phyloP scores from a whole-genome alignment of 2,113 vertebrate genomes.

The Gymnocephalus cernua region DNA sequence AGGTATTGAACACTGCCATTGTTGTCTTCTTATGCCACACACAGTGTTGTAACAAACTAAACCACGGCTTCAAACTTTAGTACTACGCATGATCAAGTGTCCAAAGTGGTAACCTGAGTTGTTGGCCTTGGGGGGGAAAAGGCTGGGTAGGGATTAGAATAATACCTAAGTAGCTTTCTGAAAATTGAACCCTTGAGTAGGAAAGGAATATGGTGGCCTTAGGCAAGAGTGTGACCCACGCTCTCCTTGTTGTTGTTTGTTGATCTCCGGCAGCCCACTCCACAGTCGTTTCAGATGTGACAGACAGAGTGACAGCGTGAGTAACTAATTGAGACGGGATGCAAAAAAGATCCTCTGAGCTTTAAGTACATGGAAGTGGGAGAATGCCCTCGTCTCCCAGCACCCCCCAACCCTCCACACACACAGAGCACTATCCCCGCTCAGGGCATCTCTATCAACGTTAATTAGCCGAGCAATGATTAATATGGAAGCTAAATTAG shows the following conservation, averaged over 20 bases:
- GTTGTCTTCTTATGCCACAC: conserved; percentile 48
- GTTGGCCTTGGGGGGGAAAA: conserved; percentile 46
- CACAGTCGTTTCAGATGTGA: conserved; percentile 69
- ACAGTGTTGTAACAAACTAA: conserved; percentile 46
- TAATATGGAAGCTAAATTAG: conserved; percentile 92
- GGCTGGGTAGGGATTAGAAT: conserved; percentile 80
- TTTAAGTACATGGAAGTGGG: conserved; percentile 71
- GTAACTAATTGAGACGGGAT: conserved; percentile 82
- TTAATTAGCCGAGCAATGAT: conserved; percentile 93
- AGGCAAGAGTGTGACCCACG: conserved; percentile 81
- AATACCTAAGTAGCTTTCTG: conserved; percentile 82
- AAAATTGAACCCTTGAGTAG: conserved; percentile 79
- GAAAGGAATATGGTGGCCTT: conserved; percentile 74
- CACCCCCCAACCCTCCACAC: conserved; percentile 28
- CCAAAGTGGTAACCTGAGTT: conserved; percentile 74
- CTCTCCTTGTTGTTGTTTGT: conserved; percentile 63
- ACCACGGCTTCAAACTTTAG: conserved; percentile 61
- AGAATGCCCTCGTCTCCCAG: conserved; percentile 63
- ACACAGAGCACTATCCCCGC: conserved; percentile 69
- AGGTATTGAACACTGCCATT: conserved; percentile 10
- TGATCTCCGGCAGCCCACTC: conserved; percentile 69
- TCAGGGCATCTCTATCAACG: conserved; percentile 84
- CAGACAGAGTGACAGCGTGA: conserved; percentile 82
- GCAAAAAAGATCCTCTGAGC: conserved; percentile 73
- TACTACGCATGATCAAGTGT: conserved; percentile 68